These are phyloP conservation scores for Tetramorium bicarinatum DNA, from an alignment of 2,888 invertebrate genomes.

Conservation along the genomic window DNA sequence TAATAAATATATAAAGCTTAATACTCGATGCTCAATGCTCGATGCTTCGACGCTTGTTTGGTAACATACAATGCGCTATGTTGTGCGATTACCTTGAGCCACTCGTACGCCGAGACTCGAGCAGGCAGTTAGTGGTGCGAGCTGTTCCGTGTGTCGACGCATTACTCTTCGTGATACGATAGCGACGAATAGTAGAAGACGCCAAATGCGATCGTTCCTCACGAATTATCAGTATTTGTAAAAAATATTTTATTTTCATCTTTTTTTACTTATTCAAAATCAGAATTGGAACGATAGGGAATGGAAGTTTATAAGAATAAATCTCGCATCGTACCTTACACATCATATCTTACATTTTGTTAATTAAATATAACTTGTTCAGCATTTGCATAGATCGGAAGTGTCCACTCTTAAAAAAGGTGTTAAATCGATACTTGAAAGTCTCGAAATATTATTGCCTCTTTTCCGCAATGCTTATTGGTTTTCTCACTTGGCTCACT, in stretches of 20 bases:
- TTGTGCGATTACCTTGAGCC: not conserved
- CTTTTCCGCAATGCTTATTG: no score
- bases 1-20: not conserved
- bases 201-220: not conserved
- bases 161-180: constrained; percentile 7
- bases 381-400: not conserved
- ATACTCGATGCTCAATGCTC: not conserved
- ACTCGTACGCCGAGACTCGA: not conserved
- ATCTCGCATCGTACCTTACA: not conserved
- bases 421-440: no score
- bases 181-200: not conserved
- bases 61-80: not conserved
- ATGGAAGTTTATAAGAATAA: not conserved
- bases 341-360: not conserved
- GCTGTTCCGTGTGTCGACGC: not conserved
- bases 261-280: not conserved
- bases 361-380: not conserved
- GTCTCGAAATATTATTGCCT: no score
- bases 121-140: not conserved
- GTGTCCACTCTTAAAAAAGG: not conserved
- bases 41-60: not conserved
- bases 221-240: no score
- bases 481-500: no score
- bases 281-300: not conserved
- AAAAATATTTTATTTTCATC: not conserved